Evolutionary conservation across 2,888 invertebrate genomes (phyloP).

Genomic region (Uropetala carovei): DNA sequence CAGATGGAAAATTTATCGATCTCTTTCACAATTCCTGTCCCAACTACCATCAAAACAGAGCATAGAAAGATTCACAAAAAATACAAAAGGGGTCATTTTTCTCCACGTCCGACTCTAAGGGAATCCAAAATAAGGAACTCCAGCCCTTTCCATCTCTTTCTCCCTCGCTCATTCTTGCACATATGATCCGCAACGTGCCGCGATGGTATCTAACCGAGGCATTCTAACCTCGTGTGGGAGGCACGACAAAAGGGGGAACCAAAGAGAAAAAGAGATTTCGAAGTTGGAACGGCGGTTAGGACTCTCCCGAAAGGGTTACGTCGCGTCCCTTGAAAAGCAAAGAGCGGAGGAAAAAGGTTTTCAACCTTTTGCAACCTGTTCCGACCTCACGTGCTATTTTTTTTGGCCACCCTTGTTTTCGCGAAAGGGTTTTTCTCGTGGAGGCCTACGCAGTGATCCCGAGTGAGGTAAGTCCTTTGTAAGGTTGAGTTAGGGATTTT

Average conservation of each 20-base stretch:
- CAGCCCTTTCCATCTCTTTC: no score
- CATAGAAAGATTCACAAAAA: neutral
- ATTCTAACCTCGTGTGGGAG: neutral
- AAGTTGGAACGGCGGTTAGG: neutral
- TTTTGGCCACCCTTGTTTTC: conserved; percentile 19
- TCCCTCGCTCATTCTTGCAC: neutral
- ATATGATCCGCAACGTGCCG: neutral
- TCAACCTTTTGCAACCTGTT: conserved; percentile 34
- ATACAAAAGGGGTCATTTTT: neutral
- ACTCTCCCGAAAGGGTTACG: conserved; percentile 21
- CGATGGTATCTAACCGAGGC: neutral
- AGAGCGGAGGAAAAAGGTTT: neutral
- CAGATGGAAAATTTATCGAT: conserved; percentile 7
- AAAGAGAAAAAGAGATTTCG: neutral
- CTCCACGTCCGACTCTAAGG: neutral
- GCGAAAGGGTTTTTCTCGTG: conserved; percentile 35
- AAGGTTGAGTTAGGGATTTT: neutral
- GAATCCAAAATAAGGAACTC: neutral
- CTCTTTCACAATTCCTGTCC: neutral
- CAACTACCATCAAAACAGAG: neutral
- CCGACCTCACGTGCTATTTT: neutral
- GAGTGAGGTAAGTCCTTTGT: conserved; percentile 61
- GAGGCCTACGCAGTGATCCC: neutral
- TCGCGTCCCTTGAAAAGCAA: neutral
- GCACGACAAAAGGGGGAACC: neutral